Base-by-base conservation (phyloP, 2,797 vertebrate genomes). In the Silurus aristotelis region DNA sequence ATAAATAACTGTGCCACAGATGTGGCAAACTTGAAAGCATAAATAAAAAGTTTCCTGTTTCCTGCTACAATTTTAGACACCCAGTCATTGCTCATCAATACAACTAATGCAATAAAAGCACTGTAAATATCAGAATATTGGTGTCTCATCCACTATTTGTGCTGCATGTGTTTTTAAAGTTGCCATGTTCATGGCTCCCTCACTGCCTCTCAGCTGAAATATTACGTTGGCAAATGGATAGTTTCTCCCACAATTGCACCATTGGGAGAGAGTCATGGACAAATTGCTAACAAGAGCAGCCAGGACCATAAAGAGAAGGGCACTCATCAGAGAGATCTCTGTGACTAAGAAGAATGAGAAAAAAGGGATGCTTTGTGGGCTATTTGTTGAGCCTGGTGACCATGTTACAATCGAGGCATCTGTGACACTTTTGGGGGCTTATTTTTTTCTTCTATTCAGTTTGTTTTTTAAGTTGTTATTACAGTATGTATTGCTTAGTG, bases 121-220 rank as follows among this genome's bases (percentile, higher is more conserved):
- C 79, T 68, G 61, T 84, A 84, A 84, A 84, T 80, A 68, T 68
- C 27, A 15, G 68, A 75, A 80, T 56, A 52, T 80, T 48, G 58
- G 55, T 38, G 72, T 82, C 73, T 60, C 25, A 64, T 76, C 82
- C 64, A 25, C 71, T 27, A 56, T 15, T 27, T 31, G 63, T 71
- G 67, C 20, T 43, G 46, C 38, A 1, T 20, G 82, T 66, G 86
- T 22, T 79, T 84, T 86, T 89, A 82, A 87, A 85, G 78, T 75
- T 76, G 72, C 61, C 55, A 72, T 87, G 55, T 77, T 86, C 76
- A 20, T 25, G 20, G 46, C 84, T 89, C 87, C 68, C 88, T 77
- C 12, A 43, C 71, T 76, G 60, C 77, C 88, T 84, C 87, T 89
- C 75, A 89, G 88, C 91, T 87, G 73, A 87, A 87, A 90, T 89